Base-by-base conservation (phyloP, 2,888 invertebrate genomes). In the Dromius quadrimaculatus region DNA sequence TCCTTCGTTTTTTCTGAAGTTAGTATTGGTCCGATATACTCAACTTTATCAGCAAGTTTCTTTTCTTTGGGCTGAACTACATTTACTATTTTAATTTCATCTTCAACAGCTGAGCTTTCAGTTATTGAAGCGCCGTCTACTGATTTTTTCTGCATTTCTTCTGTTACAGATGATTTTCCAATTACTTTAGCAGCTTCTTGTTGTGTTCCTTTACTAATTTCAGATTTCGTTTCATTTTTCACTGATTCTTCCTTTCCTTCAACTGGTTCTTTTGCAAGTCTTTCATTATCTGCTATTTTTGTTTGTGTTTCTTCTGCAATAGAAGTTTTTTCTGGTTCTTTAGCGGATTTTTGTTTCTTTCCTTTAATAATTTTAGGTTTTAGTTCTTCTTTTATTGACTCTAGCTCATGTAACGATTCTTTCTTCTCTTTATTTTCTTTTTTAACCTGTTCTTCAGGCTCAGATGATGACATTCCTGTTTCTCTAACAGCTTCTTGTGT, bases 191-290 rank as follows among this genome's bases (percentile, higher is more conserved):
- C 41, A 41, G 34, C 54, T 11, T 23, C 28, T 41, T 13, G 23
- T 9, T 9, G n/a, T 34, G 20, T 19, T n/a, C n/a, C n/a, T 34
- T 47, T 36, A 19, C 19, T 32, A 41, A 9, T 17, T 11, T 19
- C 20, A 0, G 38, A 1, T 62, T 41, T 11, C 15, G 36, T 38
- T 17, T n/a, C 17, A 36, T 36, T 34, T 11, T 41, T 71, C 69
- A 69, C 71, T 6, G 59, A 63, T 22, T 50, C 66, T 23, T 70
- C 72, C 8, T 59, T 20, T 61, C 72, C 68, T 34, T 54, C 63
- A 13, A 62, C 57, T 45, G 57, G 11, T 54, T 70, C 64, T 47
- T 63, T 65, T 32, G 2, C 57, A 17, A 28, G 28, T 54, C n/a
- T 43, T 54, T 63, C 23, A 23, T 41, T 43, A 20, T 36, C 20